These are phyloP conservation scores for Drosophila sechellia DNA, from an alignment of 1,140 invertebrate species.

Conservation along the genomic window DNA sequence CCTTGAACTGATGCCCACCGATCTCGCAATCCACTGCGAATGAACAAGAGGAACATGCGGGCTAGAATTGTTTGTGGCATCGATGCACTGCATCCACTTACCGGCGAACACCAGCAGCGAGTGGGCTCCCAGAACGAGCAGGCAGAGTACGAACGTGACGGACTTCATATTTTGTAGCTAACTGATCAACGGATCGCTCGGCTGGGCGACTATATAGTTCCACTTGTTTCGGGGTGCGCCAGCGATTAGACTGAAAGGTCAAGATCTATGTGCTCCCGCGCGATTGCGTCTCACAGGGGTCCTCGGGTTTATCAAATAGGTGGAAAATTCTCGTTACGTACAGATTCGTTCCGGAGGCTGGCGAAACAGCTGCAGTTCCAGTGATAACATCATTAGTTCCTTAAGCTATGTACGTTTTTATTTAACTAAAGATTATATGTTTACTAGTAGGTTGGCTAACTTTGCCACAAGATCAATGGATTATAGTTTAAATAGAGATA, in stretches of 20 bases:
- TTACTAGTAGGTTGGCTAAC: no score
- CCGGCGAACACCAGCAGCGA: constrained; percentile 49
- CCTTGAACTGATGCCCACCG: constrained; percentile 18
- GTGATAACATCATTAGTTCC: not conserved
- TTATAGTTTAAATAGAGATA: no score
- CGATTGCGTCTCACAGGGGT: not conserved
- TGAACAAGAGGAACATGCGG: no score
- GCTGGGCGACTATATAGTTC: constrained; percentile 9
- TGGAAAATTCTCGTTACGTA: not conserved
- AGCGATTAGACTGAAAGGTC: constrained; percentile 33
- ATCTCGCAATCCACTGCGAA: constrained; percentile 35
- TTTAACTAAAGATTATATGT: no score
- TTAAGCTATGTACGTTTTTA: no score
- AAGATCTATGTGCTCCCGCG: constrained; percentile 2
- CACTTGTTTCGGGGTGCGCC: not conserved
- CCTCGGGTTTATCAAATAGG: constrained; percentile 21
- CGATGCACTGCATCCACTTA: constrained; percentile 7
- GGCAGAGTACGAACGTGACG: constrained; percentile 56
- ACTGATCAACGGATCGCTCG: constrained; percentile 4
- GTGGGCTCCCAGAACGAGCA: constrained; percentile 53
- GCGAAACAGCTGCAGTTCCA: not conserved
- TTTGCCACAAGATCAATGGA: no score
- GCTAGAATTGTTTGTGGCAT: no score
- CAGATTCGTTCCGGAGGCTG: not conserved
- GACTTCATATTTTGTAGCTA: constrained; percentile 37